Conservation (phyloP, 2,888 invertebrate genomes). For the Epirrhoe alternata region DNA sequence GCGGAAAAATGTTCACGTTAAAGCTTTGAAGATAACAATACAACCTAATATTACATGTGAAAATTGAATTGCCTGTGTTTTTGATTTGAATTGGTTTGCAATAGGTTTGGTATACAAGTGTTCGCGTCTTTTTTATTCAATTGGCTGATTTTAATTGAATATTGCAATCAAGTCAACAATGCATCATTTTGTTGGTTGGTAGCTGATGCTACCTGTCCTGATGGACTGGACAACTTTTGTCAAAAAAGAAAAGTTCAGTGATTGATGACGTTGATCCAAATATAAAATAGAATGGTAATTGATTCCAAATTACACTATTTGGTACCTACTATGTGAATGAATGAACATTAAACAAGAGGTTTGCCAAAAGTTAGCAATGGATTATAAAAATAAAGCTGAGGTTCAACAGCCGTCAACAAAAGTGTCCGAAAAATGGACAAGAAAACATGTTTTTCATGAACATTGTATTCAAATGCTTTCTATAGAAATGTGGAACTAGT, state of each 20-base stretch:
- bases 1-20: constrained; percentile 57
- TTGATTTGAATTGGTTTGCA: constrained; percentile 18
- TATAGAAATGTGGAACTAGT: too few species aligned
- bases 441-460: too few species aligned
- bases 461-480: too few species aligned
- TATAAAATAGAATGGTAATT: not conserved
- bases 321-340: too few species aligned
- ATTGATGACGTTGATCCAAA: not conserved
- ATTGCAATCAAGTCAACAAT: constrained; percentile 12
- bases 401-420: too few species aligned
- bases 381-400: too few species aligned
- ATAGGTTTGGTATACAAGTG: constrained; percentile 3
- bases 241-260: not conserved
- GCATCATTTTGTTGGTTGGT: not conserved
- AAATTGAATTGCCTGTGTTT: constrained; percentile 39
- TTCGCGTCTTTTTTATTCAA: constrained; percentile 6
- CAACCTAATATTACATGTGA: constrained; percentile 42
- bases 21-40: constrained; percentile 56
- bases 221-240: not conserved
- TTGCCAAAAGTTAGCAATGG: too few species aligned
- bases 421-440: too few species aligned
- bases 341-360: too few species aligned
- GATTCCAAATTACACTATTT: too few species aligned
- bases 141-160: constrained; percentile 11
- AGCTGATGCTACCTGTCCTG: too few species aligned